Evolutionary conservation across 2,888 invertebrate genomes (phyloP), one percentile per base, ranked within the genome.

Genomic region (Myopa testacea): DNA sequence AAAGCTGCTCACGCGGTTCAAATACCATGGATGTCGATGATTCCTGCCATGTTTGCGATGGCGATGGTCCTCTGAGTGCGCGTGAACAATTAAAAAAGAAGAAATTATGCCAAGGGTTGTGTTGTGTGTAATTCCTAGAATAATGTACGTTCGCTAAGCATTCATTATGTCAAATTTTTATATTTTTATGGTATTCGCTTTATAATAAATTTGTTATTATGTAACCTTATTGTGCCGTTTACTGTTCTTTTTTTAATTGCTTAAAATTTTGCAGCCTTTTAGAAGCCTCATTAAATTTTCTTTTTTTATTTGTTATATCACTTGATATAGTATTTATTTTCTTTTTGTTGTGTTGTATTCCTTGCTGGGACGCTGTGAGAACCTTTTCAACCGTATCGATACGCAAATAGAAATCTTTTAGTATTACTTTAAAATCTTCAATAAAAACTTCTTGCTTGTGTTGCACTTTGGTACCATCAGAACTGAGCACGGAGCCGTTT

Each of bases 401-500:
- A 4, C 85, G 84, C 67, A 84, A 68, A 79, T 84, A 88, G n/a
- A 87, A 84, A 78, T 87, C 89, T 65, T 87, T 84, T 2, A 89
- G 84, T 38, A 88, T 82, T 40, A 89, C 81, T 80, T 88, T 88
- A 69, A 90, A 87, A 78, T 90, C 89, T 78, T 88, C 87, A 34
- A 89, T 78, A 55, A 89, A 80, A 7, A 84, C 84, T 72, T 86
- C 84, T 50, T 83, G 82, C 37, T 84, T 82, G 37, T 86, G 86
- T 77, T 84, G 84, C 0, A 89, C 81, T 77, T 84, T 84, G 0
- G 81, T 84, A 16, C 75, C 79, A 58, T 82, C 81, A 14, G 69
- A 60, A 4, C 84, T 82, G 4, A 85, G 81, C 0, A 81, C 73
- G 67, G 86, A 86, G 0, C 86, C 87, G 76, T 87, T 87, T 4